Conservation (phyloP, 2,888 invertebrate species). For the Gibbula magus region DNA sequence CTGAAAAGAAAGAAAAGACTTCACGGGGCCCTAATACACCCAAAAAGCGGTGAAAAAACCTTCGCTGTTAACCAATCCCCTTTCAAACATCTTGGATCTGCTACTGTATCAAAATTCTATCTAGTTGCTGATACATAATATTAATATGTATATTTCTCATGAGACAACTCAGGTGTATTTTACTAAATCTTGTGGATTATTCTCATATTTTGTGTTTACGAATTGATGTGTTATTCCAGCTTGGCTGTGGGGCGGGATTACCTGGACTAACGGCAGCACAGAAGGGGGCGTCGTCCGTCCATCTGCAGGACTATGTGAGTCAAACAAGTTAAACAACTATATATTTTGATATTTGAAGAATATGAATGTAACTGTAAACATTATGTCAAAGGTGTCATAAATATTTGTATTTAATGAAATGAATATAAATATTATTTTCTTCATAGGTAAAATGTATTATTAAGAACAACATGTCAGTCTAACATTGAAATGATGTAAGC, state of each 20-base stretch:
- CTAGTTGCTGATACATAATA: too few relatives aligned
- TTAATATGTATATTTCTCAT: too few relatives aligned
- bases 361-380: background rate
- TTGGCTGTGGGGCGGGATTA: slow-evolving; percentile 94
- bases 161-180: background rate
- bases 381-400: background rate
- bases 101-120: too few relatives aligned
- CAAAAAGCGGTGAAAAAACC: too few relatives aligned
- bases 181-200: too few relatives aligned
- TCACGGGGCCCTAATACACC: too few relatives aligned
- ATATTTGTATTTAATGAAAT: background rate
- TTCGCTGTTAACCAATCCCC: too few relatives aligned
- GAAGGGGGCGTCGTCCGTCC: slow-evolving; percentile 81
- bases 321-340: background rate
- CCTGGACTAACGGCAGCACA: slow-evolving; percentile 87
- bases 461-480: too few relatives aligned
- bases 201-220: too few relatives aligned
- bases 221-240: slow-evolving; percentile 74
- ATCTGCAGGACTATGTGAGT: slow-evolving; percentile 96
- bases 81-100: too few relatives aligned
- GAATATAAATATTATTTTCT: background rate
- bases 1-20: too few relatives aligned
- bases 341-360: background rate
- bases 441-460: background rate
- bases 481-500: too few relatives aligned